phyloP scores from a whole-genome alignment of 2,797 vertebrate genomes.

The Enteromius anoplus region DNA sequence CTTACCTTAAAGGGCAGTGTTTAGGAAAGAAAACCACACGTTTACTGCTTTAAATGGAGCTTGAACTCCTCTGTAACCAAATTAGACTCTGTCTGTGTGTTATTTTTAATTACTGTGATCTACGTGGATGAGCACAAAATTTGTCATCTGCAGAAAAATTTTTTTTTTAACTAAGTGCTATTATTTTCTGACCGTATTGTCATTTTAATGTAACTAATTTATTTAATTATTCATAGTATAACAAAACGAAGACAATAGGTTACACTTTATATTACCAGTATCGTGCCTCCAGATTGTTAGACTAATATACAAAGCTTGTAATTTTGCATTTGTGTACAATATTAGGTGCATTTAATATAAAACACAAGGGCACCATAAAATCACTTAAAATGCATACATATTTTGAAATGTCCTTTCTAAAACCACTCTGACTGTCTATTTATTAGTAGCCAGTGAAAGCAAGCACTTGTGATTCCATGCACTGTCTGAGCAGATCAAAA shows the following conservation, averaged over 20 bases:
- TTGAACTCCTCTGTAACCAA: neutral
- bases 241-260: neutral
- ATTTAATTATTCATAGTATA: neutral
- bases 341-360: neutral
- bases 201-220: neutral
- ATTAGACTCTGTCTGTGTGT: neutral
- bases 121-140: neutral
- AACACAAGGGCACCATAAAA: neutral
- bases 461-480: neutral
- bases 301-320: neutral
- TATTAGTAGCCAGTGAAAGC: neutral
- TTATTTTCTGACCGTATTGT: neutral
- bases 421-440: neutral
- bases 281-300: too few relatives aligned
- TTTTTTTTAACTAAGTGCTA: neutral
- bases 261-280: too few relatives aligned
- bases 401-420: neutral
- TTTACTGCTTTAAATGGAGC: neutral
- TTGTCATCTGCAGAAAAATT: neutral
- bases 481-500: neutral
- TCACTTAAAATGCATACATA: neutral
- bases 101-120: conserved; percentile 4
- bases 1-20: neutral
- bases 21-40: neutral
- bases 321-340: neutral